Base-by-base conservation (phyloP, 1,140 invertebrate species). In the Ephestia elutella region DNA sequence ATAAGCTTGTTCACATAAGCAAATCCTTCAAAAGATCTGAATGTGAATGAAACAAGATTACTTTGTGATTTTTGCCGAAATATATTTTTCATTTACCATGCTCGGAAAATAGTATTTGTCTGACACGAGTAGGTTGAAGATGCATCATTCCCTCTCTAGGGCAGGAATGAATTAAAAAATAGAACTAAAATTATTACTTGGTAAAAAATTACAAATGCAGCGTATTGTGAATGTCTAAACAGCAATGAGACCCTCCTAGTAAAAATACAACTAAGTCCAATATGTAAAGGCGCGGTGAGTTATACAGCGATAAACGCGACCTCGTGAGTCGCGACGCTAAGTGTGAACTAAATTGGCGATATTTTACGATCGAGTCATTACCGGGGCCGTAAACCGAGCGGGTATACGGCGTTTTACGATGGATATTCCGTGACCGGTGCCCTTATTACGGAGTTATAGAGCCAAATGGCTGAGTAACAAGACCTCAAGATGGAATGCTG, bases 331-430 rank as follows among this genome's bases (percentile, higher is more conserved):
- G 50, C 19, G 49, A 13, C 20, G 10, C 74, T 71, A 74, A 80
- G 70, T 80, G 82, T 74, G 76, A 77, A 78, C 70, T 81, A 83
- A 80, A 85, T 81, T 82, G 79, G 71, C 65, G 76, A 83, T 82
- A 83, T 82, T 83, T 86, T 85, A 86, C 73, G 80, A 77, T 54
- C 54, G 17, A 56, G 72, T 69, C 74, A 78, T 83, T 76, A 80
- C 76, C 56, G 63, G 56, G 71, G 70, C 68, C 70, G 78, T 78
- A 82, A 80, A 82, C 66, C 66, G 71, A 67, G 68, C 62, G 66
- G 21, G 68, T 75, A 73, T 73, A 77, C 65, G 71, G 71, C 65
- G 67, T 68, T 80, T 84, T 82, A 83, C 71, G 78, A 78, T 68
- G 67, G 68, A 70, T 72, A 71, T 78, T 71, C 60, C 70, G 73